Evolutionary conservation across 2,113 vertebrate genomes (phyloP).

Genomic region (Perognathus longimembris): DNA sequence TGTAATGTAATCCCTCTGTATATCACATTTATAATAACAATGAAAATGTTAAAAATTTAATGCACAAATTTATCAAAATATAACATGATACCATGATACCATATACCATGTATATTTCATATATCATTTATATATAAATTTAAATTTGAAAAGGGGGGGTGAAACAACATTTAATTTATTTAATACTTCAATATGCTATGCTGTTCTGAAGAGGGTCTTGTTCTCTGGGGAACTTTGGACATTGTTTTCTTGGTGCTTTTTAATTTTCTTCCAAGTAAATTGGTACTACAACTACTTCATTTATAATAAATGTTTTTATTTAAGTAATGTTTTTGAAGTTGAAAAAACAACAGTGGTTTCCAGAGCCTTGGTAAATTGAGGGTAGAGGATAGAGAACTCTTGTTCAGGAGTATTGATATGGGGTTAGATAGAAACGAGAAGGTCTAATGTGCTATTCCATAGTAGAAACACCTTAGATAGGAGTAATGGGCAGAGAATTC

Average conservation of each 20-base stretch:
- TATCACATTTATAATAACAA: too few relatives aligned
- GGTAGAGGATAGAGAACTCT: background rate
- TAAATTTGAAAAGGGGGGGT: background rate
- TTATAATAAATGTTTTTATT: background rate
- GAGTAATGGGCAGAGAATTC: too few relatives aligned
- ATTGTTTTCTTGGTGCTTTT: background rate
- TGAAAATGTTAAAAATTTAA: background rate
- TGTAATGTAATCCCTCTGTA: too few relatives aligned
- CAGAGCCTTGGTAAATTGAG: too few relatives aligned
- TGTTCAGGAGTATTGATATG: too few relatives aligned
- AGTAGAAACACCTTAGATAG: background rate
- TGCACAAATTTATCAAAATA: background rate
- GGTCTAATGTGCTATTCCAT: background rate
- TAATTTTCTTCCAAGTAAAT: background rate
- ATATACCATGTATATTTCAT: background rate
- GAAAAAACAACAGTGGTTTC: background rate
- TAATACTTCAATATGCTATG: background rate
- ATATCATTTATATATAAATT: background rate
- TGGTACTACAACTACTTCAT: background rate
- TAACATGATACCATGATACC: too few relatives aligned
- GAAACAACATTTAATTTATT: background rate
- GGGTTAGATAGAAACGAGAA: background rate
- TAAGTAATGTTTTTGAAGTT: background rate
- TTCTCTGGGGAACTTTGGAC: background rate
- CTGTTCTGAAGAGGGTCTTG: background rate